Evolutionary conservation across 92 coral and sea anemone species (phyloP).

Genomic region (Epizoanthus ramosus): DNA sequence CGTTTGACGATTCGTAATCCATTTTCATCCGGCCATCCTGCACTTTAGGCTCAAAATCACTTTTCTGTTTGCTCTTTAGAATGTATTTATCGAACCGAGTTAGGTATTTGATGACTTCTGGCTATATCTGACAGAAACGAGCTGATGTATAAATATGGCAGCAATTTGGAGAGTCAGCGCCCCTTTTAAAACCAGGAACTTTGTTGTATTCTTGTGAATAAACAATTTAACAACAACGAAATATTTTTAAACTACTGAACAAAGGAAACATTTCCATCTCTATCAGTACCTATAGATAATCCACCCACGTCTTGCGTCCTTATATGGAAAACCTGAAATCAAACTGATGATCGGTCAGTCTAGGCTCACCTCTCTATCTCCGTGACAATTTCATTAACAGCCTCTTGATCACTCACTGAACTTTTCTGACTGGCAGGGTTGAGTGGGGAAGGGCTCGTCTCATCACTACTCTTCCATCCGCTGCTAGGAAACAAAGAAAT

Average conservation of each 20-base stretch:
- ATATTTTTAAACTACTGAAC: background rate
- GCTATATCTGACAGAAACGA: no score
- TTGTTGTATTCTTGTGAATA: no score
- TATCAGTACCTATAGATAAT: background rate
- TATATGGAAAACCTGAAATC: constrained; percentile 29
- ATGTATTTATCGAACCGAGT: no score
- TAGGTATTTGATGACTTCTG: no score
- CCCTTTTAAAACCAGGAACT: no score
- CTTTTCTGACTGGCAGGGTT: background rate
- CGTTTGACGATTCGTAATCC: no score
- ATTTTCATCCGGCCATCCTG: no score
- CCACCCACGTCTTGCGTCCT: constrained; percentile 5
- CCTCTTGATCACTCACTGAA: constrained; percentile 54
- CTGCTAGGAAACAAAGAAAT: constrained; percentile 13
- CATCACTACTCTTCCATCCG: constrained; percentile 18
- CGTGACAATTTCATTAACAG: constrained; percentile 71
- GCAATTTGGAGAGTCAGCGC: no score
- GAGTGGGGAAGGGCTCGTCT: constrained; percentile 23
- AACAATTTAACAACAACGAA: no score
- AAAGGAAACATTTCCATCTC: background rate
- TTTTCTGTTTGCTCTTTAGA: no score
- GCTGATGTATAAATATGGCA: no score
- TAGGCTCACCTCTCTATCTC: constrained; percentile 61
- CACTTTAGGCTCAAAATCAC: no score
- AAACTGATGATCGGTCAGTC: background rate